These are phyloP conservation scores for Nipponia nippon DNA, from an alignment of 2,113 vertebrate genomes.

Conservation along the genomic window DNA sequence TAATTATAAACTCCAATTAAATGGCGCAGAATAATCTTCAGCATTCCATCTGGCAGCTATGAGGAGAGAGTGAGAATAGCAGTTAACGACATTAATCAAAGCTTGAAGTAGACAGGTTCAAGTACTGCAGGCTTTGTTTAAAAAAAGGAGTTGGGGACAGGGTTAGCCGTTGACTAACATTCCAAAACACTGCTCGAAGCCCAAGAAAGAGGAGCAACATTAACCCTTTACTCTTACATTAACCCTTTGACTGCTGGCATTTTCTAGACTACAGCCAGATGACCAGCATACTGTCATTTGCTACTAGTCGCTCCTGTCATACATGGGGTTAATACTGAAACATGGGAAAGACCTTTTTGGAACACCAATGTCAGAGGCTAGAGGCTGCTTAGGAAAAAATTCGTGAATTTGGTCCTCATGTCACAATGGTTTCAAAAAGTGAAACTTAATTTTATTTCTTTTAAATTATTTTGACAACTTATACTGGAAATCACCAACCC, in stretches of 20 bases:
- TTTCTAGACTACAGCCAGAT: background rate
- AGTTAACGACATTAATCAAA: slow-evolving; percentile 51
- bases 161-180: background rate
- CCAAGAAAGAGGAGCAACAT: background rate
- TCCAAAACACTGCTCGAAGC: background rate
- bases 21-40: slow-evolving; percentile 47
- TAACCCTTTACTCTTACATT: background rate
- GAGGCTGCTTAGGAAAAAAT: background rate
- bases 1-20: slow-evolving; percentile 65
- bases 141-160: background rate
- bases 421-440: background rate
- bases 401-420: background rate
- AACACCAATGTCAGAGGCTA: background rate
- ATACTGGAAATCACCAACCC: background rate
- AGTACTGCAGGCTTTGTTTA: slow-evolving; percentile 6
- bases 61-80: slow-evolving; percentile 5
- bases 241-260: background rate
- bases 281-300: background rate
- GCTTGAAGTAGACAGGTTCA: slow-evolving; percentile 49
- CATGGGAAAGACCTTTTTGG: background rate
- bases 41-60: slow-evolving; percentile 47
- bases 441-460: background rate
- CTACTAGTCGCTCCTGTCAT: background rate
- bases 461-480: background rate
- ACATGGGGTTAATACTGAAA: background rate